Evolutionary conservation across 2,888 invertebrate species (phyloP).

Genomic region (Papilio demoleus): DNA sequence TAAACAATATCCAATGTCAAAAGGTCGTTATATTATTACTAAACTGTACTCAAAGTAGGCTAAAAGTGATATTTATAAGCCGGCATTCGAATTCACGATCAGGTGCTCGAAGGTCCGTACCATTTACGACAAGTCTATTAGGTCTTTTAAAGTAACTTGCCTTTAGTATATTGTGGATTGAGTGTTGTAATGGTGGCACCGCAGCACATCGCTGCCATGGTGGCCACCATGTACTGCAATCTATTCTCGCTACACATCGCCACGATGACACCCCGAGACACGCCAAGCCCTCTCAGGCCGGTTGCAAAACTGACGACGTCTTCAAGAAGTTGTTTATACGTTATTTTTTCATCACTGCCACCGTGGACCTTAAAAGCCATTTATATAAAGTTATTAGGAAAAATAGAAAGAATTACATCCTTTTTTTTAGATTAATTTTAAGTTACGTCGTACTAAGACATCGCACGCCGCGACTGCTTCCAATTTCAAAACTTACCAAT

Average conservation of each 20-base stretch:
- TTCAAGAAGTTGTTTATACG: conserved; percentile 73
- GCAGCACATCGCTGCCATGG: conserved; percentile 64
- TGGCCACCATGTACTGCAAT: conserved; percentile 72
- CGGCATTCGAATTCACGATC: too few species aligned
- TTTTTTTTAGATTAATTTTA: neutral
- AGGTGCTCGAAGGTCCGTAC: too few species aligned
- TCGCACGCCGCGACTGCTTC: too few species aligned
- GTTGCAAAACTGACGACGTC: conserved; percentile 75
- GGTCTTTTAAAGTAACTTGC: conserved; percentile 52
- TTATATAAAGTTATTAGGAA: too few species aligned
- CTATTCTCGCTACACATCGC: conserved; percentile 82
- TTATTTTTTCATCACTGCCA: conserved; percentile 46
- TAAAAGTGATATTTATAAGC: too few species aligned
- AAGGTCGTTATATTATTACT: neutral
- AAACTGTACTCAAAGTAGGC: too few species aligned
- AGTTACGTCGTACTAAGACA: neutral
- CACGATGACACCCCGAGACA: conserved; percentile 74
- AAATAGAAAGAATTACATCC: neutral
- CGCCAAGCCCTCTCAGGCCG: conserved; percentile 68
- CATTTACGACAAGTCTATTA: too few species aligned
- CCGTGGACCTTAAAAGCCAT: conserved; percentile 49
- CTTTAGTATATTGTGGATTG: conserved; percentile 78
- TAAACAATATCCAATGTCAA: too few species aligned
- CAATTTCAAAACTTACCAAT: conserved; percentile 53
- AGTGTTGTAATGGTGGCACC: conserved; percentile 80